Conservation (phyloP, 2,113 vertebrate species). For the Damaliscus lunatus region DNA sequence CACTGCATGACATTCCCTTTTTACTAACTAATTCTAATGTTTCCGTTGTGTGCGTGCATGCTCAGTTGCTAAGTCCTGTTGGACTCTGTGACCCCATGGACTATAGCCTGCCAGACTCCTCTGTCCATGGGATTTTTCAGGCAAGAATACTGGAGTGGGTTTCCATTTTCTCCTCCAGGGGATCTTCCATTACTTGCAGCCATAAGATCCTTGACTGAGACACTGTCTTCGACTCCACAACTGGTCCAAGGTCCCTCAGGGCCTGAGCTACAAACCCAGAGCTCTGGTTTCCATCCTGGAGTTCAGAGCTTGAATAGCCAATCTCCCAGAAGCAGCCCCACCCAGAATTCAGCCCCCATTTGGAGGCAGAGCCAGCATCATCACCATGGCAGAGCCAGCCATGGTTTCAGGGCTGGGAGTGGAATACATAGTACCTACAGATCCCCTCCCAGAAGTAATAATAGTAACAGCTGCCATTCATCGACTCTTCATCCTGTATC, state of each 20-base stretch:
- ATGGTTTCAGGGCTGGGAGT: background rate
- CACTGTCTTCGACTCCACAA: background rate
- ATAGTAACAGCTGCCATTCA: background rate
- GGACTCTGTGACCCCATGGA: background rate
- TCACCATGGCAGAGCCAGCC: background rate
- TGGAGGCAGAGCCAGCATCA: background rate
- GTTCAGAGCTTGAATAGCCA: background rate
- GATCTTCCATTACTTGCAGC: background rate
- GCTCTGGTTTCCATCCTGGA: conserved; percentile 14
- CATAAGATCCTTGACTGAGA: background rate
- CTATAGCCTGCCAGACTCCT: background rate
- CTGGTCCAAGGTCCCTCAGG: background rate
- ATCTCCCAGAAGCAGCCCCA: background rate
- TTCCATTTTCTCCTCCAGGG: background rate
- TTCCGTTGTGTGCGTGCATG: background rate
- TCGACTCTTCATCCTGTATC: background rate
- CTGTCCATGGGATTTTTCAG: background rate
- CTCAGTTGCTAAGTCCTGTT: background rate
- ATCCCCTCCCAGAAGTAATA: background rate
- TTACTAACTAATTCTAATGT: background rate
- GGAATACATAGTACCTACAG: background rate
- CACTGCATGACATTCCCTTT: background rate
- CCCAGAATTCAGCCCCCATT: background rate
- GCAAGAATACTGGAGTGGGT: background rate
- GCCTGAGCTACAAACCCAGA: background rate